phyloP scores from a whole-genome alignment of 2,888 invertebrate genomes.

The Metalampra italica region DNA sequence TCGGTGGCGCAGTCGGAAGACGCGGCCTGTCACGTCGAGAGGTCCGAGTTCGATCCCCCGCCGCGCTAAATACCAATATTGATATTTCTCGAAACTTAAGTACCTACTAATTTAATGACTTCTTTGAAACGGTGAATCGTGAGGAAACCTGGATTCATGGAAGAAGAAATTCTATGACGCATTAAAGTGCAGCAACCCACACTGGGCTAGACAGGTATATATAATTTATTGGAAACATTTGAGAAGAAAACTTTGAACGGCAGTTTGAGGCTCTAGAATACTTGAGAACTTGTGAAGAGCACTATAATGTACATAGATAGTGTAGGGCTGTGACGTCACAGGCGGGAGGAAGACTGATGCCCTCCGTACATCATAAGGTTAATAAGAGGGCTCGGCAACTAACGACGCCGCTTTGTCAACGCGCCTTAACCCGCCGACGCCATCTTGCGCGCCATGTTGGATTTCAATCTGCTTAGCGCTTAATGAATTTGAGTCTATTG shows the following conservation, averaged over 20 bases:
- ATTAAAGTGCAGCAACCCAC: too few relatives aligned
- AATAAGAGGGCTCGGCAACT: slow-evolving; percentile 78
- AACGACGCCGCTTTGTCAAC: slow-evolving; percentile 78
- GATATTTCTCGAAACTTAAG: too few relatives aligned
- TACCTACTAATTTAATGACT: too few relatives aligned
- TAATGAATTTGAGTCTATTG: slow-evolving; percentile 78
- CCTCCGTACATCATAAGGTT: slow-evolving; percentile 78
- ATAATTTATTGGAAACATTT: slow-evolving; percentile 6
- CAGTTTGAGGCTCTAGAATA: not conserved
- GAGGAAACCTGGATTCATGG: too few relatives aligned
- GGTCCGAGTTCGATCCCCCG: too few relatives aligned
- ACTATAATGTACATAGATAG: slow-evolving; percentile 17
- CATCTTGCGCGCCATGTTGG: slow-evolving; percentile 74
- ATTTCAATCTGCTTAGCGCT: slow-evolving; percentile 77
- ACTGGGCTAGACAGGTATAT: too few relatives aligned
- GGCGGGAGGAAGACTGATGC: slow-evolving; percentile 62
- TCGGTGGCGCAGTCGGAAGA: too few relatives aligned
- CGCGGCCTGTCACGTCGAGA: too few relatives aligned
- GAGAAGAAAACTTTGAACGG: slow-evolving; percentile 2
- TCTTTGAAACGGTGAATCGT: too few relatives aligned
- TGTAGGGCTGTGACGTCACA: slow-evolving; percentile 40
- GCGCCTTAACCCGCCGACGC: slow-evolving; percentile 68
- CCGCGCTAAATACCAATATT: too few relatives aligned
- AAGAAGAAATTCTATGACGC: too few relatives aligned
- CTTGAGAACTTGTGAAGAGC: slow-evolving; percentile 7